Evolutionary conservation across 2,888 invertebrate species (phyloP).

Genomic region (Amphiduros pacificus): DNA sequence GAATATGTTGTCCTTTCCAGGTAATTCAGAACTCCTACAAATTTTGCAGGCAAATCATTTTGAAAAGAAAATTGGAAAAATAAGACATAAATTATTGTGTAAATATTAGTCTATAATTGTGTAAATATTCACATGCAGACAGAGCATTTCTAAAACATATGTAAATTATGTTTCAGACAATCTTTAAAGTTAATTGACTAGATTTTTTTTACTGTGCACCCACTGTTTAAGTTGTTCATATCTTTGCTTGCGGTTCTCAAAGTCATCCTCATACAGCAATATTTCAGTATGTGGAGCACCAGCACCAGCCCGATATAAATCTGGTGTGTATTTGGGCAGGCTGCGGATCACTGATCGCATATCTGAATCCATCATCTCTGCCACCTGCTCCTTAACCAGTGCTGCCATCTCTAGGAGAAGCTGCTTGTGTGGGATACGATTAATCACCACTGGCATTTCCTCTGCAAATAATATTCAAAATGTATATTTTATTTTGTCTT

Average conservation of each 20-base stretch:
- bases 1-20: constrained; percentile 44
- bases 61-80: no score
- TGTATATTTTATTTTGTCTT: no score
- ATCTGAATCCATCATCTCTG: constrained; percentile 43
- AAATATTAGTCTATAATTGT: no score
- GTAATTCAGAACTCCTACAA: constrained; percentile 43
- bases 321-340: constrained; percentile 44
- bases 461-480: background rate
- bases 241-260: no score
- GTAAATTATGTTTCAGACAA: no score
- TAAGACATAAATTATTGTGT: no score
- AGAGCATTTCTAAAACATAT: no score
- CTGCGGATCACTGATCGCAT: constrained; percentile 47
- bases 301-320: constrained; percentile 22
- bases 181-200: no score
- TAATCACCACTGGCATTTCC: constrained; percentile 42
- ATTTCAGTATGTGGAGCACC: constrained; percentile 52
- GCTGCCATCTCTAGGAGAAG: constrained; percentile 55
- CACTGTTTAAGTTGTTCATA: no score
- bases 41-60: no score
- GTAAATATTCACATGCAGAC: no score
- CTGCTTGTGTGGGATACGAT: constrained; percentile 53
- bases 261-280: constrained; percentile 51
- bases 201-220: no score
- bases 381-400: constrained; percentile 51